Evolutionary conservation across 2,797 vertebrate genomes (phyloP).

Genomic region (Vespertilio murinus): DNA sequence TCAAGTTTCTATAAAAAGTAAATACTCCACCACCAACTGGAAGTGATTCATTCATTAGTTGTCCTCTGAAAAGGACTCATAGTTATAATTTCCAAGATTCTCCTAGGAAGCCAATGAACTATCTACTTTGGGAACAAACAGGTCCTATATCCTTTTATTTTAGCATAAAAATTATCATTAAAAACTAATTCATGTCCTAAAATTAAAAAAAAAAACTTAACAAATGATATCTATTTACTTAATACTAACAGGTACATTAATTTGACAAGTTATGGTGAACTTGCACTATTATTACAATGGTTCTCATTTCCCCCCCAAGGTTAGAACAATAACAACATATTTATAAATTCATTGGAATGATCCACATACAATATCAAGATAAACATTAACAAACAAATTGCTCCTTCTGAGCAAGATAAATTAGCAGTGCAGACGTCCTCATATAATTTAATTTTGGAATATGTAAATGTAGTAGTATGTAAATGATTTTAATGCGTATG

Average conservation of each 20-base stretch:
- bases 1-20: not conserved
- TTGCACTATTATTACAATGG: not conserved
- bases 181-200: not conserved
- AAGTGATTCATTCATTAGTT: not conserved
- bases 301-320: not conserved
- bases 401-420: not conserved
- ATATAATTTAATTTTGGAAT: not conserved
- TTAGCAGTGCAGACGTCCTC: not conserved
- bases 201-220: not conserved
- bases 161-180: not conserved
- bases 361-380: not conserved
- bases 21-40: not conserved
- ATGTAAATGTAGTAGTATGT: not conserved
- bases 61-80: fast-evolving
- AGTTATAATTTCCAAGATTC: not conserved
- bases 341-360: not conserved
- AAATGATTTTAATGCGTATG: not conserved
- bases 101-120: not conserved
- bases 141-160: too few species aligned
- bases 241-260: not conserved
- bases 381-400: not conserved
- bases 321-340: not conserved
- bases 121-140: not conserved
- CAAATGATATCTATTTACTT: not conserved
- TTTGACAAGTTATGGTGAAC: not conserved